Base-by-base conservation (phyloP, 2,888 invertebrate species). In the Stenolophus ochropezus region DNA sequence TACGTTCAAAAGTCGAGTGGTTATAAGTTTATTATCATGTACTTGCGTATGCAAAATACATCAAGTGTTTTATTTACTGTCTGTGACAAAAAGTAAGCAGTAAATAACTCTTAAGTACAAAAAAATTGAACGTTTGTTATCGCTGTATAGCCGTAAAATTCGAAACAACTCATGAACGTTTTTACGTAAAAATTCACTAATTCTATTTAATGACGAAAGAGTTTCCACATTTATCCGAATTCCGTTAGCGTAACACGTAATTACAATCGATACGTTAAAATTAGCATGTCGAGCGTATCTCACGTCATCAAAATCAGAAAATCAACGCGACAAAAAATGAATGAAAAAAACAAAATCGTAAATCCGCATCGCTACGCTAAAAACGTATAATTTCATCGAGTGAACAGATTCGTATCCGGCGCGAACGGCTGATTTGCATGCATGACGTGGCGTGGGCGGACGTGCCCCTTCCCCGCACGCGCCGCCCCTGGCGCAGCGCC, bases 401-500 rank as follows among this genome's bases (percentile, higher is more conserved):
- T 71, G 79, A 79, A 79, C 79, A 71, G 79, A 79, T 79, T 79
- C 71, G 71, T 71, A 69, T 79, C 53, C 79, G 69, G 79, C 71
- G 79, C 16, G 79, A 53, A 47, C 27, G 71, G 33, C 51, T 61
- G 51, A 69, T 69, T 69, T 69, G 69, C 51, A 79, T 42, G 65
- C 79, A 18, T 65, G 71, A 51, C 65, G 65, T 27, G 49, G 27
- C 47, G 65, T 69, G 65, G 65, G 65, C 65, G 65, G 65, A 69
- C 33, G 33, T 69, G 11, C 49, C 27, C 65, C 78, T 42, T 4
- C 69, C 33, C 69, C 23, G 4, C 58, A 8, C 20, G 14, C 27
- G 56, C 73, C 80, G 74, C 65, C 81, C 84, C 85, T 86, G 85
- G 33, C 65, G 65, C 23, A 33, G 65, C 85, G 87, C 87, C 51